phyloP scores from a whole-genome alignment of 2,797 vertebrate species.

The Rhyacichthys aspro region DNA sequence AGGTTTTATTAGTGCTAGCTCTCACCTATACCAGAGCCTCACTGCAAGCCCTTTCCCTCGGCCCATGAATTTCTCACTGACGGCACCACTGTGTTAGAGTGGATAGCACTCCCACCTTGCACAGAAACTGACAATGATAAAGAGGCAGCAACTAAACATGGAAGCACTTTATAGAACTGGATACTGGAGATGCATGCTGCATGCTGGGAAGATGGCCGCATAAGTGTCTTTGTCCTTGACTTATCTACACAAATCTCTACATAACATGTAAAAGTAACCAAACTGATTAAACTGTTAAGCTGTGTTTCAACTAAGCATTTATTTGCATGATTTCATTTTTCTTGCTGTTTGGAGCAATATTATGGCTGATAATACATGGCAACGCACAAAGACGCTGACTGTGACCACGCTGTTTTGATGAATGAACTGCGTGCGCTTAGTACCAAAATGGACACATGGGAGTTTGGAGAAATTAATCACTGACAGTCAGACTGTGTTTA shows the following conservation, averaged over 20 bases:
- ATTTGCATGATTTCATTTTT: too few species aligned
- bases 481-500: neutral
- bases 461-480: neutral
- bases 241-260: neutral
- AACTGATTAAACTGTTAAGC: neutral
- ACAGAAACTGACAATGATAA: too few species aligned
- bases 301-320: neutral
- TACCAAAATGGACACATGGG: neutral
- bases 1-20: too few species aligned
- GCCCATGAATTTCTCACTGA: too few species aligned
- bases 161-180: too few species aligned
- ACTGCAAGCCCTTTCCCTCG: too few species aligned
- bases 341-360: neutral
- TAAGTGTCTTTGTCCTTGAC: too few species aligned
- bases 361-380: neutral
- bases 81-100: too few species aligned
- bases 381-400: neutral
- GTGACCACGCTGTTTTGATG: neutral
- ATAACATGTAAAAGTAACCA: neutral
- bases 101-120: too few species aligned
- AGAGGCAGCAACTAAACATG: too few species aligned
- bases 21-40: too few species aligned
- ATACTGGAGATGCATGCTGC: too few species aligned
- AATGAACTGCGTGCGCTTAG: neutral
- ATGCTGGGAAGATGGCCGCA: constrained; percentile 2